These are phyloP conservation scores for Eumaeus atala DNA, from an alignment of 1,140 invertebrate species.

Conservation along the genomic window DNA sequence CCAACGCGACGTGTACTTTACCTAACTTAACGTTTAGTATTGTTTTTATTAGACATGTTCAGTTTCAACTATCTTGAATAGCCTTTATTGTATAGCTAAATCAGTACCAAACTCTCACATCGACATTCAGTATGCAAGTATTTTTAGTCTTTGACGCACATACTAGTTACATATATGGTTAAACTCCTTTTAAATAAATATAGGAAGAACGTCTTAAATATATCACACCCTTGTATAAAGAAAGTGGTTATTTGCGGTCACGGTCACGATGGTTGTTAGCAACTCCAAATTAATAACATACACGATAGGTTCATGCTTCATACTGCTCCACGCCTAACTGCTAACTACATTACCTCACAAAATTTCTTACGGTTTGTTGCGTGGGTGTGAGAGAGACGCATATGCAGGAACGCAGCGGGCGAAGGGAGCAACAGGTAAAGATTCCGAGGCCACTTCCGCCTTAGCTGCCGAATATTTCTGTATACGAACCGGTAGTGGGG, in stretches of 20 bases:
- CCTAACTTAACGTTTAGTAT: background rate
- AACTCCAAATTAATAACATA: constrained; percentile 47
- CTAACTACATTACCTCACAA: constrained; percentile 25
- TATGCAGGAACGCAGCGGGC: constrained; percentile 51
- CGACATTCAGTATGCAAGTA: background rate
- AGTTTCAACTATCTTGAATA: background rate
- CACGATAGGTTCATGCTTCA: constrained; percentile 57
- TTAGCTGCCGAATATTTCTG: constrained; percentile 74
- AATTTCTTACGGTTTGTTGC: constrained; percentile 20
- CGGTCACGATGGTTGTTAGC: constrained; percentile 35
- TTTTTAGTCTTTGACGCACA: too few species aligned
- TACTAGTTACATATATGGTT: too few species aligned
- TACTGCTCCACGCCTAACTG: constrained; percentile 38
- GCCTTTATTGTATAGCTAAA: background rate
- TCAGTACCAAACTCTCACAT: too few species aligned
- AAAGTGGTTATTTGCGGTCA: constrained; percentile 43
- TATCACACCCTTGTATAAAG: background rate
- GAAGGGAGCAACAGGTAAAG: constrained; percentile 74
- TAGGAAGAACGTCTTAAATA: background rate
- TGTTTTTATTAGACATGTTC: background rate
- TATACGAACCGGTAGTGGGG: constrained; percentile 70
- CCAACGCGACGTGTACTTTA: constrained; percentile 14
- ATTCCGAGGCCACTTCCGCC: constrained; percentile 74
- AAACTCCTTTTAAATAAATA: too few species aligned
- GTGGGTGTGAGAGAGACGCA: constrained; percentile 38